phyloP scores from a whole-genome alignment of 2,797 vertebrate species.

The Brachyalestes nurse region DNA sequence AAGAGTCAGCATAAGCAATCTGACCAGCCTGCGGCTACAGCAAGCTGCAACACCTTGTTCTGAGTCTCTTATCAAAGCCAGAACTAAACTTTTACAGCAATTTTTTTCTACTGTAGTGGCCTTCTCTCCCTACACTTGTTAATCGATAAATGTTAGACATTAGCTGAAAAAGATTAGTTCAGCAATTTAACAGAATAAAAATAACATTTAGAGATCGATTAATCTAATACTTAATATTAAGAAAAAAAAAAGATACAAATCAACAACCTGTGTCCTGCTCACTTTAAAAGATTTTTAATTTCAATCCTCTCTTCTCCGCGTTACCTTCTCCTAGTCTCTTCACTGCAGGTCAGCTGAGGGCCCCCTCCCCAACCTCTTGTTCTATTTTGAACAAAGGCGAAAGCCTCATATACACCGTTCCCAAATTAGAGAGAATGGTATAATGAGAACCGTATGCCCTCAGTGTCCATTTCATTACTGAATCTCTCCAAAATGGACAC shows the following conservation, averaged over 20 bases:
- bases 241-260: background rate
- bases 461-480: constrained; percentile 65
- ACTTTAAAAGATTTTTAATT: background rate
- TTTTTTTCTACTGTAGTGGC: too few relatives aligned
- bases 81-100: too few relatives aligned
- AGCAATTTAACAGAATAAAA: too few relatives aligned
- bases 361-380: background rate
- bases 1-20: too few relatives aligned
- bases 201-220: too few relatives aligned
- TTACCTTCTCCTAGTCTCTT: background rate
- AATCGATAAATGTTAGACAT: too few relatives aligned
- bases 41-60: too few relatives aligned
- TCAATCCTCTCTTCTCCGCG: constrained; percentile 6
- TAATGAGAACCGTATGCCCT: constrained; percentile 63
- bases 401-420: too few relatives aligned
- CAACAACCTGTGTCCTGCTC: background rate
- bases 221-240: background rate
- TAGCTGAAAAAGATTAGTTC: too few relatives aligned
- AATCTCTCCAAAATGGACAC: constrained; percentile 62
- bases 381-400: background rate
- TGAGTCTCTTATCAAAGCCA: too few relatives aligned
- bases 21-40: too few relatives aligned
- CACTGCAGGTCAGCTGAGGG: background rate
- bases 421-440: constrained; percentile 29
- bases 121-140: too few relatives aligned